Base-by-base conservation (phyloP, 2,113 vertebrate species). In the Brienomyrus brachyistius region DNA sequence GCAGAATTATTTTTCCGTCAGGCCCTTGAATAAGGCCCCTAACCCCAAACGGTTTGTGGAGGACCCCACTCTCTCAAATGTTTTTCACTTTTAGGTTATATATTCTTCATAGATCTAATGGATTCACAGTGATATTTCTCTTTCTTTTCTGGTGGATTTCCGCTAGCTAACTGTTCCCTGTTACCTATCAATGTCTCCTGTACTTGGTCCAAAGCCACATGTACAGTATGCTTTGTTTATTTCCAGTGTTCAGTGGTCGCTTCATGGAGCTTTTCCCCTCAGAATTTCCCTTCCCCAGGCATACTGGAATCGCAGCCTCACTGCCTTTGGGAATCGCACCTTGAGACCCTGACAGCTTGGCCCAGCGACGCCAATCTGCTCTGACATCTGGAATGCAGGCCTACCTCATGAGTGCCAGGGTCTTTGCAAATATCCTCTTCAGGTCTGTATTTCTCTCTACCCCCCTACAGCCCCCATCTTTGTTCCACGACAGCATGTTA, bases 331-430 rank as follows among this genome's bases (percentile, higher is more conserved):
- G 74, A 80, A 80, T 19, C 11, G 35, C 74, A 80, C 74, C 74
- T 80, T 80, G 17, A 43, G 74, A 35, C 17, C 13, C 35, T 5
- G 74, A 43, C 13, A 35, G 74, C 35, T 80, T 6, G 2, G 35
- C 70, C 31, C 35, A 77, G 70, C 11, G 31, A 77, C 4, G 31
- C 74, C 35, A 43, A 15, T 40, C 74, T 43, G 35, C 74, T 19
- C 35, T 19, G 74, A 80, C 74, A 80, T 80, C 74, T 80, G 74
- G 74, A 80, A 80, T 80, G 35, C 74, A 80, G 74, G 74, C 74
- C 35, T 80, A 80, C 35, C 31, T 80, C 35, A 43, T 7, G 74
- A 43, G 35, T 80, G 13, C 74, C 74, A 80, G 74, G 31, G 5
- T 35, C 74, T 80, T 43, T 80, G 31, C 35, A 19, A 80, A 43